Conservation (phyloP, 92 coral and sea anemone genomes). For the Siderastrea siderea region DNA sequence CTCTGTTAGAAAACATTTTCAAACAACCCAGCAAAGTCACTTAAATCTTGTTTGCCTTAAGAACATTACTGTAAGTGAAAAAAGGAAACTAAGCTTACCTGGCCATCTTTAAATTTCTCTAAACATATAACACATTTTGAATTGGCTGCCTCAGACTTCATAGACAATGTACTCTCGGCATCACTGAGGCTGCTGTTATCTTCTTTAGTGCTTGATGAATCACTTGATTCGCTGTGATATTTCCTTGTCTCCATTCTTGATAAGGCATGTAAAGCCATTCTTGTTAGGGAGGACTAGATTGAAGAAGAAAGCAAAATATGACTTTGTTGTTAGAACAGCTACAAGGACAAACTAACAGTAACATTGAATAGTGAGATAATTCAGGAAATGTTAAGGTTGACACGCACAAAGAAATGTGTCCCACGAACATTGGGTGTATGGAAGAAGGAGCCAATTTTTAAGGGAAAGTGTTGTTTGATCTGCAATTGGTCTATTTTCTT, state of each 20-base stretch:
- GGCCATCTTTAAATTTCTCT: slow-evolving; percentile 96
- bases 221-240: slow-evolving; percentile 61
- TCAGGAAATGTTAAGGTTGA: no score
- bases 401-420: not conserved
- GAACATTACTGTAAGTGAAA: not conserved
- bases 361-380: no score
- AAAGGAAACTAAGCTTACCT: slow-evolving; percentile 65
- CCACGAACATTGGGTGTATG: no score
- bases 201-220: slow-evolving; percentile 57
- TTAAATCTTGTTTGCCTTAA: not conserved
- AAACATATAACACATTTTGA: slow-evolving; percentile 95
- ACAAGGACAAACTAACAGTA: not conserved
- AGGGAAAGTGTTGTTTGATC: no score
- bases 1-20: no score
- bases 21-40: no score
- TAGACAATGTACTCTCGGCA: slow-evolving; percentile 61
- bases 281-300: slow-evolving; percentile 90
- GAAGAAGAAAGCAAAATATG: not conserved
- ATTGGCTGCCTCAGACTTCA: slow-evolving; percentile 37
- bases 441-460: no score
- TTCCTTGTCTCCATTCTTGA: slow-evolving; percentile 98
- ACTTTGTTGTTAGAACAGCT: not conserved
- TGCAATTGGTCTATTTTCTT: no score
- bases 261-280: slow-evolving; percentile 98
- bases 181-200: slow-evolving; percentile 64